phyloP scores from a whole-genome alignment of 1,140 invertebrate species.

The Calephelis virginiensis region DNA sequence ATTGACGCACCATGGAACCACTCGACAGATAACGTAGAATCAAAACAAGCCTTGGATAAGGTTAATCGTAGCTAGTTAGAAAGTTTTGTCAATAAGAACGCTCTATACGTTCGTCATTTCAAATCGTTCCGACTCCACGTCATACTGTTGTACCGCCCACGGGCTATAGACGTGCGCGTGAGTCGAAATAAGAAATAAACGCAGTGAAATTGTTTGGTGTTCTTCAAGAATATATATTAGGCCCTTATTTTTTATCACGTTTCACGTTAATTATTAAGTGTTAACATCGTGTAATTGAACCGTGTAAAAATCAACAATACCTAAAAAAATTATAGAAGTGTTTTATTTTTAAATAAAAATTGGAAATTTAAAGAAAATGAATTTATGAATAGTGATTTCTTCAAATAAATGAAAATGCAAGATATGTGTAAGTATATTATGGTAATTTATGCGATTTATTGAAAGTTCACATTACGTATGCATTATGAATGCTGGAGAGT shows the following conservation, averaged over 20 bases:
- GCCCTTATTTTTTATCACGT: constrained; percentile 29
- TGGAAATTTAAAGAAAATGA: constrained; percentile 4
- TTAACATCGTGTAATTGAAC: constrained; percentile 34
- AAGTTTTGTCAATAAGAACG: constrained; percentile 32
- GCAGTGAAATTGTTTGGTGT: constrained; percentile 49
- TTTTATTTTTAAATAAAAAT: neutral
- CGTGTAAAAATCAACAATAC: constrained; percentile 24
- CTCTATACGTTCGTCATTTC: constrained; percentile 44
- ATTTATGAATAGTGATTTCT: constrained; percentile 28
- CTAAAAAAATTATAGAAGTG: neutral
- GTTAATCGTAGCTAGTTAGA: constrained; percentile 24
- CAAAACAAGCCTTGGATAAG: constrained; percentile 45
- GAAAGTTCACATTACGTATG: neutral
- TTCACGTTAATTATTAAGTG: constrained; percentile 25
- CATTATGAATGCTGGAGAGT: neutral
- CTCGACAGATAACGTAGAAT: constrained; percentile 22
- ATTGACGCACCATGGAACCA: constrained; percentile 26
- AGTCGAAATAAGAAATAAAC: constrained; percentile 32
- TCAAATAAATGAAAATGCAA: constrained; percentile 48
- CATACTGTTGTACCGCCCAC: constrained; percentile 64
- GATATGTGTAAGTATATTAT: constrained; percentile 60
- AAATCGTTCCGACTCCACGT: constrained; percentile 52
- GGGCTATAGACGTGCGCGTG: constrained; percentile 55
- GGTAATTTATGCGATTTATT: constrained; percentile 12
- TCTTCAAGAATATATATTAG: constrained; percentile 40